A percentile compares a stretch with the other conserved stretches of the same genome.
phyloP scores from a whole-genome alignment of 1,140 invertebrate genomes.

The Meloidogyne chitwoodi region DNA sequence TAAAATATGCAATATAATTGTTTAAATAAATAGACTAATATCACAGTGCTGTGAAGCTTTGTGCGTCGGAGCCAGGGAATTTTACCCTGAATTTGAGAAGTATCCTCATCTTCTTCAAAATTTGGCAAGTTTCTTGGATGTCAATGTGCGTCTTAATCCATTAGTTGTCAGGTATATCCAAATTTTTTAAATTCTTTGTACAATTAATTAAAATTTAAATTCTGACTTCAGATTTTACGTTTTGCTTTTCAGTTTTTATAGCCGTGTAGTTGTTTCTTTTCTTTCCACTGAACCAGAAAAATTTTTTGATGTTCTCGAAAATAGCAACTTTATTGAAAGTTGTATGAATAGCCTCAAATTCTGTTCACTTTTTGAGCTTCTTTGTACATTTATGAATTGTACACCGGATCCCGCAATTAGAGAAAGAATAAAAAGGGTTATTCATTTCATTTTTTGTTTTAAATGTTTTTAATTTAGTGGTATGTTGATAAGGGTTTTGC shows the following conservation, averaged over 20 bases:
- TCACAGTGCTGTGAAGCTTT: conserved; percentile 29
- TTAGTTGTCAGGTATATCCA: neutral
- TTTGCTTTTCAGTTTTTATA: conserved; percentile 35
- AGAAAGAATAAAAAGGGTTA: conserved; percentile 27
- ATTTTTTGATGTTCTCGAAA: conserved; percentile 24
- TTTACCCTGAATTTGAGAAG: conserved; percentile 24
- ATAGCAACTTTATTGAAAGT: conserved; percentile 29
- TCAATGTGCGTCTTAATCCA: conserved; percentile 17
- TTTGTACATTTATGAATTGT: conserved; percentile 36
- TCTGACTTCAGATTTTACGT: neutral
- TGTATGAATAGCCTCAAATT: conserved; percentile 19
- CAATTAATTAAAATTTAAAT: neutral
- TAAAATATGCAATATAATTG: neutral
- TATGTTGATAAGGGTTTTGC: conserved; percentile 25
- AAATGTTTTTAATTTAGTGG: conserved; percentile 24
- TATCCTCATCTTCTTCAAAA: conserved; percentile 11
- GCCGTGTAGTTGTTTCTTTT: conserved; percentile 25
- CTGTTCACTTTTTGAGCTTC: conserved; percentile 28
- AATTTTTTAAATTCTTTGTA: neutral
- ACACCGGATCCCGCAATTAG: conserved; percentile 23
- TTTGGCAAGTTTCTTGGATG: conserved; percentile 11
- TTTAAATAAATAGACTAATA: neutral
- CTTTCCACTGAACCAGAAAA: conserved; percentile 30
- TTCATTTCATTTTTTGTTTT: conserved; percentile 1
- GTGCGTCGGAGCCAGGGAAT: conserved; percentile 19